phyloP scores from a whole-genome alignment of 2,888 invertebrate genomes.

The Electrophaes corylata region DNA sequence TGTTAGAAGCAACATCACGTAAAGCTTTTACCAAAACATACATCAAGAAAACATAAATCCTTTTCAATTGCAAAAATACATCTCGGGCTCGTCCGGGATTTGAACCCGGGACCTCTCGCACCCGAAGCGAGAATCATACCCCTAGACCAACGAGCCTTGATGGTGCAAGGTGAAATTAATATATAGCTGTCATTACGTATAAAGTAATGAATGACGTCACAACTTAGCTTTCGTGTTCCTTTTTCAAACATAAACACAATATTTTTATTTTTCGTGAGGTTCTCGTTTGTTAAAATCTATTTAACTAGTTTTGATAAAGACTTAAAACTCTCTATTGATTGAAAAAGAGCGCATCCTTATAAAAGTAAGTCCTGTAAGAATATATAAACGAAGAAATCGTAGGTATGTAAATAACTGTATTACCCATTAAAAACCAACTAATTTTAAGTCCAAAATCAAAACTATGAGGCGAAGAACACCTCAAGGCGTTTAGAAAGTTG shows the following conservation, averaged over 20 bases:
- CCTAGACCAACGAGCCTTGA: conserved; percentile 84
- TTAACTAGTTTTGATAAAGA: neutral
- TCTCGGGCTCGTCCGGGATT: conserved; percentile 82
- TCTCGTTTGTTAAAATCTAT: no score
- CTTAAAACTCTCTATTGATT: no score
- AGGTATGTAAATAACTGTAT: neutral
- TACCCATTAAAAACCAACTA: conserved; percentile 28
- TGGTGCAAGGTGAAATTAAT: conserved; percentile 42
- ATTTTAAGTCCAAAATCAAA: conserved; percentile 53
- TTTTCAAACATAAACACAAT: neutral
- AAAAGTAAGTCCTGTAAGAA: no score
- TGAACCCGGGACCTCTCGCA: conserved; percentile 85
- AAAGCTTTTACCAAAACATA: no score
- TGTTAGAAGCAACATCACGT: neutral
- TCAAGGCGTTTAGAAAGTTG: conserved; percentile 79
- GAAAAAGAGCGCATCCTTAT: no score
- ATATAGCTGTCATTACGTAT: neutral
- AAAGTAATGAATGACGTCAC: conserved; percentile 1
- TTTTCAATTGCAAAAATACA: neutral
- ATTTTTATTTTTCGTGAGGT: no score
- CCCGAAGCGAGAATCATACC: conserved; percentile 86
- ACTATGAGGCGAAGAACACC: conserved; percentile 59
- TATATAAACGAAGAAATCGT: neutral
- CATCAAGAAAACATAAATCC: no score
- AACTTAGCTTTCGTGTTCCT: neutral